Percentiles rank a stretch among this genome's conserved stretches.
These are phyloP conservation scores for Escarpia spicata DNA, from an alignment of 2,888 invertebrate species.

Conservation along the genomic window DNA sequence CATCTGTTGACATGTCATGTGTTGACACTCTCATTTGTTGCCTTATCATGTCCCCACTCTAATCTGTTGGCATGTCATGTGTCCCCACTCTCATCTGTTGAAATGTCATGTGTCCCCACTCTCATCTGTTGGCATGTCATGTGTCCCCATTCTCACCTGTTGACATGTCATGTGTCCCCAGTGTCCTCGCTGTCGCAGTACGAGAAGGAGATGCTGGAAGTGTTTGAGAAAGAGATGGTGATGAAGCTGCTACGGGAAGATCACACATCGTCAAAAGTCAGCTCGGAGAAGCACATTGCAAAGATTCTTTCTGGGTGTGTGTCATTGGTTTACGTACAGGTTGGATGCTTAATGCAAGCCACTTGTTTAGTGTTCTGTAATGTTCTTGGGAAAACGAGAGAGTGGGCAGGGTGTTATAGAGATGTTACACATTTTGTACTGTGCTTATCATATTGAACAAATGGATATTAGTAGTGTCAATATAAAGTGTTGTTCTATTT, in stretches of 20 bases:
- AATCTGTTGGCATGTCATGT: slow-evolving; percentile 18
- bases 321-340: background rate
- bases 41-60: background rate
- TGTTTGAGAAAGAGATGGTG: slow-evolving; percentile 61
- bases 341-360: background rate
- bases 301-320: slow-evolving; percentile 17
- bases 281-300: slow-evolving; percentile 14
- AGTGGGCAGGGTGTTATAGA: background rate
- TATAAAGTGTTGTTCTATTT: no score
- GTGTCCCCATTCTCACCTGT: background rate
- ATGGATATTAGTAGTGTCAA: background rate
- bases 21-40: background rate
- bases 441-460: background rate
- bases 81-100: slow-evolving; percentile 34
- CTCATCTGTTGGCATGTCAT: background rate
- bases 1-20: slow-evolving; percentile 41
- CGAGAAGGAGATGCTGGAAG: slow-evolving; percentile 50
- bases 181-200: slow-evolving; percentile 30
- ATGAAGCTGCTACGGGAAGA: slow-evolving; percentile 31
- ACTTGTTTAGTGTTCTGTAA: background rate
- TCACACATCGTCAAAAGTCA: background rate
- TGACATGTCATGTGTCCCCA: background rate
- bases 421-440: background rate
- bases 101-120: background rate
- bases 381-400: no score